Conservation (phyloP, 1,140 invertebrate genomes). For the Orius insidiosus region DNA sequence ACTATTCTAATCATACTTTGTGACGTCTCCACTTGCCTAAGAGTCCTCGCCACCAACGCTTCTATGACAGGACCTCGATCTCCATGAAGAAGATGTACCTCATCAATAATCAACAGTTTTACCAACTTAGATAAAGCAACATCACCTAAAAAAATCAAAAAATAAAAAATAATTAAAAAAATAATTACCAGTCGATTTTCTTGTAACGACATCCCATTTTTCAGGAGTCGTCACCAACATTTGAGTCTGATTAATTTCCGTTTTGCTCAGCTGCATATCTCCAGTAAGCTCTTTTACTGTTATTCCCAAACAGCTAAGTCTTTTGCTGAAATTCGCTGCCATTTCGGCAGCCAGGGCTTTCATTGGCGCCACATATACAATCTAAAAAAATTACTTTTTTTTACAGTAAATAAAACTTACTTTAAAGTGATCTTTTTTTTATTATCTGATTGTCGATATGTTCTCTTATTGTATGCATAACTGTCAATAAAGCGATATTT, state of each 20-base stretch:
- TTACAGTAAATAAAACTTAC: conserved; percentile 30
- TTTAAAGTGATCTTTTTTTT: conserved; percentile 85
- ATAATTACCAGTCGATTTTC: conserved; percentile 55
- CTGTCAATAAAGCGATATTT: conserved; percentile 88
- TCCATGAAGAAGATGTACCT: conserved; percentile 94
- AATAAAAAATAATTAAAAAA: conserved; percentile 1
- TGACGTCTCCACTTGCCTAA: conserved; percentile 84
- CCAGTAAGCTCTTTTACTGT: conserved; percentile 86
- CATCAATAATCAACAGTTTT: conserved; percentile 91
- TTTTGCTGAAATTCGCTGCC: conserved; percentile 82
- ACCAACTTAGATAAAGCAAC: conserved; percentile 80
- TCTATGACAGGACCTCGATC: conserved; percentile 96
- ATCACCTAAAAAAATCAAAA: conserved; percentile 62
- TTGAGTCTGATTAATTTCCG: conserved; percentile 88
- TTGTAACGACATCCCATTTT: conserved; percentile 98
- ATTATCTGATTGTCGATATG: conserved; percentile 65
- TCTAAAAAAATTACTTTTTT: conserved; percentile 34
- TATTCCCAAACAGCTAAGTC: conserved; percentile 56
- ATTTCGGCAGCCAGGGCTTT: conserved; percentile 97
- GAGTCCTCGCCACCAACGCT: conserved; percentile 85
- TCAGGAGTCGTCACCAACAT: conserved; percentile 98
- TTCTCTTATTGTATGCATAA: conserved; percentile 77
- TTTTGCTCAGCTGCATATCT: conserved; percentile 95
- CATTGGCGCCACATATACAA: conserved; percentile 98
- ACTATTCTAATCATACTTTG: conserved; percentile 96